Evolutionary conservation across 2,888 invertebrate species (phyloP).

Genomic region (Hyles lineata): DNA sequence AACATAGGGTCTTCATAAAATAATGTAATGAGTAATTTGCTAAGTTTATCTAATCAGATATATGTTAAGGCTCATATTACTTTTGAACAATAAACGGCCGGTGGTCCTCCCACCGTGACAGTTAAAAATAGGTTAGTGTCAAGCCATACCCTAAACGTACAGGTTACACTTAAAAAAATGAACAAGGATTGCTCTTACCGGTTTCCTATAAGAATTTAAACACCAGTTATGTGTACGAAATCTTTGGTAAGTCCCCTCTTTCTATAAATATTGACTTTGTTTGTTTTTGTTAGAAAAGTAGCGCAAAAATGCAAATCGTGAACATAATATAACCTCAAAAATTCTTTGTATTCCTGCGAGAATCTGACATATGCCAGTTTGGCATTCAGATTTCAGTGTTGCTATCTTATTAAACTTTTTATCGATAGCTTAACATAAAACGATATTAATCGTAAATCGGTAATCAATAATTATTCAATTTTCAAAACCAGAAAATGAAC

Average conservation of each 20-base stretch:
- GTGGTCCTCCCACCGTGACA: constrained; percentile 53
- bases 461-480: too few relatives aligned
- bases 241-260: background rate
- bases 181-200: background rate
- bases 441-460: too few relatives aligned
- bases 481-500: too few relatives aligned
- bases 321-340: constrained; percentile 21
- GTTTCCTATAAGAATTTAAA: background rate
- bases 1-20: too few relatives aligned
- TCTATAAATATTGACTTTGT: background rate
- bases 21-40: background rate
- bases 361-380: constrained; percentile 3
- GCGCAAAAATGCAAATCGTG: constrained; percentile 19
- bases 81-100: constrained; percentile 1
- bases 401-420: background rate
- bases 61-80: background rate
- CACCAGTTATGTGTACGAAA: background rate
- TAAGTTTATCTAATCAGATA: background rate
- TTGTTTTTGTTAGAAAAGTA: constrained; percentile 15
- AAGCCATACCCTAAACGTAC: constrained; percentile 5
- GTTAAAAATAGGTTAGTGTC: constrained; percentile 73
- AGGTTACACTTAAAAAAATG: constrained; percentile 14
- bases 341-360: too few relatives aligned
- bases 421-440: background rate
- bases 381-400: constrained; percentile 1